Percentiles rank a stretch among this genome's conserved stretches.
These are phyloP conservation scores for Oceanodroma leucorhoa DNA, from an alignment of 2,797 vertebrate species.

Conservation along the genomic window DNA sequence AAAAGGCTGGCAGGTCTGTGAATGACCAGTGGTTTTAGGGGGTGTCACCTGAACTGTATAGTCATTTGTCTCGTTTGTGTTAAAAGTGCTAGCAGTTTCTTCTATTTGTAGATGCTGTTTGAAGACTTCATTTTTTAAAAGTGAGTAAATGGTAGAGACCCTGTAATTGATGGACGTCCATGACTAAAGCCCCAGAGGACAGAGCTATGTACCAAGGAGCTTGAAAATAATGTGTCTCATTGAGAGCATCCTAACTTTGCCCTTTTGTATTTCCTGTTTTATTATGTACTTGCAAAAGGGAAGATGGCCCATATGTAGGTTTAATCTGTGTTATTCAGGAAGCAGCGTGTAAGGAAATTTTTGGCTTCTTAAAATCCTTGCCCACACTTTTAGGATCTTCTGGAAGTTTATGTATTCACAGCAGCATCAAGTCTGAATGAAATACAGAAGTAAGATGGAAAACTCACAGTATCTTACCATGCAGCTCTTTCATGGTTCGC, in stretches of 20 bases:
- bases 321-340: neutral
- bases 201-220: neutral
- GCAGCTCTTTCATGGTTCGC: slow-evolving; percentile 71
- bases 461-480: slow-evolving; percentile 61
- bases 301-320: neutral
- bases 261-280: neutral
- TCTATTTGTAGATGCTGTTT: neutral
- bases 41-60: neutral
- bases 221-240: neutral
- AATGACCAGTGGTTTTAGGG: neutral
- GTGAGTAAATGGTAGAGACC: neutral
- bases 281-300: neutral
- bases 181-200: neutral
- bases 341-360: neutral
- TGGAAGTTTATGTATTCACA: slow-evolving; percentile 27
- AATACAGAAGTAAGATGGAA: slow-evolving; percentile 30
- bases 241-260: neutral
- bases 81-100: neutral
- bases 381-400: neutral
- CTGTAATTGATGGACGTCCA: neutral
- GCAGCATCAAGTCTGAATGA: neutral
- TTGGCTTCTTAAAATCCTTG: neutral
- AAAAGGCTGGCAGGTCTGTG: neutral
- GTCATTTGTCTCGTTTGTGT: neutral
- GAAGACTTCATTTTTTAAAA: neutral